Conservation (phyloP, 2,888 invertebrate species). For the Heliconius sara region DNA sequence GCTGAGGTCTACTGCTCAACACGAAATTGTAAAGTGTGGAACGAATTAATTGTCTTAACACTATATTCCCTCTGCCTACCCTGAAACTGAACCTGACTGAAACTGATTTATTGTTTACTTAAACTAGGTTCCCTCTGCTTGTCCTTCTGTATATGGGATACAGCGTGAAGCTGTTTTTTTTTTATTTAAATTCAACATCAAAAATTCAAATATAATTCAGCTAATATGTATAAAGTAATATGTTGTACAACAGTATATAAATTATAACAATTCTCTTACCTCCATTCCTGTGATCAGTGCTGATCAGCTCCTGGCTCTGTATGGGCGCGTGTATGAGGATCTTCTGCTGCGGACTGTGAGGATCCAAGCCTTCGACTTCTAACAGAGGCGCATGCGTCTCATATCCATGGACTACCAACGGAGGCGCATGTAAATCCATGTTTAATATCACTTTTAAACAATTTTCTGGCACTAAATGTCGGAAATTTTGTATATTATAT, state of each 20-base stretch:
- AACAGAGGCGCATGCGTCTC: constrained; percentile 77
- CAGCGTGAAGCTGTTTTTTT: too few species aligned
- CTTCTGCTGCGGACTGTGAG: constrained; percentile 80
- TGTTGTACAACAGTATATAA: not conserved
- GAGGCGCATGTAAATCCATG: constrained; percentile 80
- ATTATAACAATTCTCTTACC: constrained; percentile 58
- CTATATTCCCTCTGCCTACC: too few species aligned
- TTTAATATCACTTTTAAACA: constrained; percentile 35
- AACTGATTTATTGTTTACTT: too few species aligned
- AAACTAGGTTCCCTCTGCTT: too few species aligned
- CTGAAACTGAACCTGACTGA: too few species aligned
- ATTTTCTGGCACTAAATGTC: constrained; percentile 53
- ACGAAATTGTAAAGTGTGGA: too few species aligned
- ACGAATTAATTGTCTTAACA: too few species aligned
- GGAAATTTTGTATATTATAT: constrained; percentile 21
- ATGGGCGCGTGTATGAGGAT: constrained; percentile 78
- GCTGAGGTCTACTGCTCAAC: too few species aligned
- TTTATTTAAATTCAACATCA: too few species aligned
- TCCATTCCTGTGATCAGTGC: constrained; percentile 76
- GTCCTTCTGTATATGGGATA: too few species aligned
- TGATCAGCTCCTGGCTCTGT: constrained; percentile 75
- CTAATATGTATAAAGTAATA: not conserved
- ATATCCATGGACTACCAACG: constrained; percentile 76
- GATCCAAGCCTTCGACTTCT: constrained; percentile 78
- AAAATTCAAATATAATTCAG: too few species aligned